Conservation (phyloP, 2,888 invertebrate species). For the Heliconius ismenius region DNA sequence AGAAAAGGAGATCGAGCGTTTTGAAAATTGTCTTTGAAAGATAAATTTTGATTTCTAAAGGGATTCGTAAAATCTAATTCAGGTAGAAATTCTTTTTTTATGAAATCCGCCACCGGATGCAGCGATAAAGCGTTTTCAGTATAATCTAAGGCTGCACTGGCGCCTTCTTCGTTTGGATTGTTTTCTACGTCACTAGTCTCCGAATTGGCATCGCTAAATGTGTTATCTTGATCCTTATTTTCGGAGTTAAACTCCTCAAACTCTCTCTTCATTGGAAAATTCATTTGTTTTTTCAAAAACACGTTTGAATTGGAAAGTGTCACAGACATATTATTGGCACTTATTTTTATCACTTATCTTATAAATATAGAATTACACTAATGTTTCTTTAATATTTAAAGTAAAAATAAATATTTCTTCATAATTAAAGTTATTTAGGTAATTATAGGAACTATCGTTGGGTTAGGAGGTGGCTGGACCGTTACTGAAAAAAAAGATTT, state of each 20-base stretch:
- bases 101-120: conserved; percentile 75
- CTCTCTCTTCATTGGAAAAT: conserved; percentile 75
- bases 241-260: conserved; percentile 67
- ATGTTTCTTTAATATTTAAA: conserved; percentile 65
- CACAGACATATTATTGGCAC: conserved; percentile 68
- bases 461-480: conserved; percentile 78
- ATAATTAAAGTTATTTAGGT: conserved; percentile 76
- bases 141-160: conserved; percentile 66
- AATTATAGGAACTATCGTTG: conserved; percentile 83
- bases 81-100: conserved; percentile 78
- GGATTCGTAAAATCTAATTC: conserved; percentile 74
- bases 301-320: conserved; percentile 69
- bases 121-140: conserved; percentile 68
- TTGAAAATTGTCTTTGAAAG: conserved; percentile 71
- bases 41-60: conserved; percentile 69
- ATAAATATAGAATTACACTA: conserved; percentile 57
- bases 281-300: conserved; percentile 71
- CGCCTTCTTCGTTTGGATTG: conserved; percentile 60
- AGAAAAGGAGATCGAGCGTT: conserved; percentile 80
- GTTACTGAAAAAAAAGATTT: conserved; percentile 49
- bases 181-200: conserved; percentile 74
- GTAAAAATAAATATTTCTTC: conserved; percentile 78
- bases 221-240: conserved; percentile 67
- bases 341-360: conserved; percentile 56
- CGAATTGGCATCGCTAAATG: conserved; percentile 71